Evolutionary conservation across 2,888 invertebrate species (phyloP), one percentile per base, ranked within the genome.

Genomic region (Coremacera marginata): DNA sequence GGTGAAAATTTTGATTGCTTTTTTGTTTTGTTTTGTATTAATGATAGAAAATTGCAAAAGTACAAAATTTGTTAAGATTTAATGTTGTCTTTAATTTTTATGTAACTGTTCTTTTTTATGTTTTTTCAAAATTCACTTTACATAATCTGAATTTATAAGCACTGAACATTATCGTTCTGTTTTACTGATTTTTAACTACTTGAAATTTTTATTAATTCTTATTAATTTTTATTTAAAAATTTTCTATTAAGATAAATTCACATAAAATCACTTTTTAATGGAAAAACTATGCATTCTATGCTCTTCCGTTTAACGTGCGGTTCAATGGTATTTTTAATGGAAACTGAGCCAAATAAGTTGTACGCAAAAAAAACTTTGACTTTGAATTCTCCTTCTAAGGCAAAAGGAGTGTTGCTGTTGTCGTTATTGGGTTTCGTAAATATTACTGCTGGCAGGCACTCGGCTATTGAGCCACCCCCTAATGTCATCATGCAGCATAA

Each of bases 381-480:
- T 82, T 82, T 82, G 81, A 82, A 82, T 79, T 82, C 80, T 82
- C 82, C 82, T 82, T 81, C 74, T 65, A 44, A 67, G 19, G 14
- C 8, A 49, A 44, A 67, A 67, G 74, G 52, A 74, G 67, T 52
- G 37, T 27, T 44, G 34, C 3, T 73, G 49, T 11, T 34, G 65
- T 37, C 22, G 22, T 57, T 55, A 31, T 22, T 52, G 11, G 55
- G 14, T 22, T 67, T 65, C 60, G 57, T 34, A 25, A n/a, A 37
- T 14, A 19, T 37, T n/a, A 9, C 14, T n/a, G 11, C 72, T 44
- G 8, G 16, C 49, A 14, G 60, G 11, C 51, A 57, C 9, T 60
- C 71, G 60, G 11, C 60, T 25, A 60, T 27, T 4, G 11, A 14
- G 27, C 25, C 19, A 19, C 25, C 49, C 14, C 49, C 11, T 2